A percentile compares a stretch with the other conserved stretches of the same genome.
These are phyloP conservation scores for Tenthredo notha DNA, from an alignment of 2,888 invertebrate genomes.

Conservation along the genomic window DNA sequence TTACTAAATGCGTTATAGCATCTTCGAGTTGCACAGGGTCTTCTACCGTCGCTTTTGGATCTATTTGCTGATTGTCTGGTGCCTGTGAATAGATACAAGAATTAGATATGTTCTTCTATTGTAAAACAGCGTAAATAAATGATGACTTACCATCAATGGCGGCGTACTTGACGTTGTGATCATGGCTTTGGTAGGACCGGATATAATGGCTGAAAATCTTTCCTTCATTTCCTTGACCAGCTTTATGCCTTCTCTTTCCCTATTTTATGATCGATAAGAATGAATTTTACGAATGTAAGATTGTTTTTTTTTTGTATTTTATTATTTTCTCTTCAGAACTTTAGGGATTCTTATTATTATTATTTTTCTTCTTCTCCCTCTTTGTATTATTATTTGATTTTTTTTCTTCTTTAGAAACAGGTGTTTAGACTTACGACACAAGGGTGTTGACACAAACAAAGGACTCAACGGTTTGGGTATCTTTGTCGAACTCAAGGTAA, in stretches of 20 bases:
- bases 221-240: slow-evolving; percentile 90
- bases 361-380: too few species aligned
- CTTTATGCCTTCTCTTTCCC: slow-evolving; percentile 86
- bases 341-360: not conserved
- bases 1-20: slow-evolving; percentile 86
- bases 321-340: not conserved
- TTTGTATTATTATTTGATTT: not conserved
- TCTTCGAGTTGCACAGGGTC: slow-evolving; percentile 86
- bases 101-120: not conserved
- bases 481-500: slow-evolving; percentile 89
- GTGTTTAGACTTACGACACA: slow-evolving; percentile 78
- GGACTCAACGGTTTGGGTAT: slow-evolving; percentile 88
- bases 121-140: not conserved
- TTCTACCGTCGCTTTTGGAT: slow-evolving; percentile 81
- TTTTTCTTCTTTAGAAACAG: not conserved
- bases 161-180: not conserved
- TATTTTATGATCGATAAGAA: slow-evolving; percentile 66
- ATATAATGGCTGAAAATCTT: slow-evolving; percentile 85
- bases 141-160: not conserved
- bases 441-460: slow-evolving; percentile 93
- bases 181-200: slow-evolving; percentile 57
- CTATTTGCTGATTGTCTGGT: slow-evolving; percentile 62
- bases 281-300: not conserved
- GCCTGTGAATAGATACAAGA: slow-evolving; percentile 10
- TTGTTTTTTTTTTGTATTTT: not conserved